Evolutionary conservation across 2,113 vertebrate species (phyloP), one percentile per base, ranked within the genome.

Genomic region (Thoracochromis brauschi): DNA sequence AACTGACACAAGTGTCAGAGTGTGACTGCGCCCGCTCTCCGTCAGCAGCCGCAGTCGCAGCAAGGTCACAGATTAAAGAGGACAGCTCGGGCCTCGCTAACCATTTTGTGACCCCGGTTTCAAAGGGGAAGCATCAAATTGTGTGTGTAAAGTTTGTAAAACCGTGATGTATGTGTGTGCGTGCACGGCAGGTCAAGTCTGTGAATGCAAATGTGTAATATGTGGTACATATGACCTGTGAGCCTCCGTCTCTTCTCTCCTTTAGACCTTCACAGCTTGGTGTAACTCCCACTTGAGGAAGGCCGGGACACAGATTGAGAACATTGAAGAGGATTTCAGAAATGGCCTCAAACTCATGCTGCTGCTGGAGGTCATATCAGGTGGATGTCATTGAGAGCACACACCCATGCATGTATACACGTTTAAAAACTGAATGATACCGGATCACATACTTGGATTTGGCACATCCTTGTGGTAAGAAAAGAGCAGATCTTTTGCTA

Each of bases 311-410:
- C 97, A 97, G 96, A 98, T 98, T 2, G 97, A 98, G 94, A 98
- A 98, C 94, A 98, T 98, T 31, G 98, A 98, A 87, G 98, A 98
- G 80, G 98, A 98, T 87, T 98, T 98, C 94, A 97, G 97, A 91
- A 98, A 98, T 84, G 98, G 98, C 91, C 97, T 98, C 49, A 98
- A 98, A 88, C 97, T 98, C 92, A 98, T 98, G 98, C 95, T 98
- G 91, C 96, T 98, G 87, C 96, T 98, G 92, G 98, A 98, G 94
- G 98, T 98, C 92, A 98, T 98, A 86, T 98, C 98, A 94, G 98
- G 98, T 98, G 90, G 89, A 91, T 49, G 35, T 58, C 81, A 78
- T 40, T 29, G 29, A 82, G 54, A 65, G 80, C 51, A n/a, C 49
- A 13, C 47, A 81, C 58, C 29, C 80, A 80, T 73, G 68, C 68